Base-by-base conservation (phyloP, 2,113 vertebrate species). In the Oryzias curvinotus region DNA sequence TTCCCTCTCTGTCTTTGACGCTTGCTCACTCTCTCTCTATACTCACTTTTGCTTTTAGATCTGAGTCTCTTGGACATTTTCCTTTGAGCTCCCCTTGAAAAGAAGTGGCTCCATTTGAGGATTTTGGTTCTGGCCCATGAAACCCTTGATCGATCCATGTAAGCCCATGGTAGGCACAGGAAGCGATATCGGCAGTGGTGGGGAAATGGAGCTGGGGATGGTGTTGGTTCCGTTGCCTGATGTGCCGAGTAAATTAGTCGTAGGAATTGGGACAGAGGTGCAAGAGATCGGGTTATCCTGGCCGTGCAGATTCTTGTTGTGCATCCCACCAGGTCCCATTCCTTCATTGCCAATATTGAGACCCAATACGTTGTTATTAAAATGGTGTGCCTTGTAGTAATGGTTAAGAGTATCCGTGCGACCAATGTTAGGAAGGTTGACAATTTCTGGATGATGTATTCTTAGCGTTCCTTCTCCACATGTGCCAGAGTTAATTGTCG, bases 31-130 rank as follows among this genome's bases (percentile, higher is more conserved):
- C 78, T 78, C 82, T 50, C 68, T 73, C 67, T 68, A 64, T 77
- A 73, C 65, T 61, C 84, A 71, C n/a, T 19, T 48, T 48, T 48
- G n/a, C 67, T 78, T 93, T 90, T 90, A 96, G 83, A 97, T 96
- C 87, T 96, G 95, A 69, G 95, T 96, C 90, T 97, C 95, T 89
- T 97, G 95, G 76, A 97, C 95, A 14, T 96, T 97, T 91, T 97
- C 95, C 92, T 97, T 97, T 5, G 95, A 97, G 87, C 84, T 92
- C 80, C 94, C 95, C 85, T 96, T 96, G 82, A 96, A 95, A 78
- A 97, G 93, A 77, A 97, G 92, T 70, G 95, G 95, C 90, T 97
- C 95, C 77, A 95, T 94, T 86, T 92, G 90, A 53, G 90, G 87
- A 72, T 90, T 92, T 78, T 91, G 90, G 77, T 81, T 88, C 15